Evolutionary conservation across 2,797 vertebrate species (phyloP).

Genomic region (Girardinus metallicus): DNA sequence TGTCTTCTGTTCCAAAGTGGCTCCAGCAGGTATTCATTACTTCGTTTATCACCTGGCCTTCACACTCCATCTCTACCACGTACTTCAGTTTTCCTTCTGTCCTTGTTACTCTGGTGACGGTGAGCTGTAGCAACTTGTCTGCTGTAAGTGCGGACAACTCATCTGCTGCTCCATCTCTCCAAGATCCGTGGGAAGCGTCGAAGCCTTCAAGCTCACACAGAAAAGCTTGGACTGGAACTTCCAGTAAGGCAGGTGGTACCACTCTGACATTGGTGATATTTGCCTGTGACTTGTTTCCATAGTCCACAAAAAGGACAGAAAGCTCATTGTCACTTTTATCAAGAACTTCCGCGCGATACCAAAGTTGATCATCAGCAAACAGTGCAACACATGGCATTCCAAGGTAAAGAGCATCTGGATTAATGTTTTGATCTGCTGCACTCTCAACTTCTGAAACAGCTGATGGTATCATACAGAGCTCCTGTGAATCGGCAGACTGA

Average conservation of each 20-base stretch:
- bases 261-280: constrained; percentile 73
- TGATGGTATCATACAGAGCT: constrained; percentile 77
- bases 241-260: constrained; percentile 78
- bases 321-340: constrained; percentile 59
- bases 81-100: constrained; percentile 64
- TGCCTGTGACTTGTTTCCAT: constrained; percentile 85
- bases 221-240: constrained; percentile 86
- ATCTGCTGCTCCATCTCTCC: constrained; percentile 79
- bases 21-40: constrained; percentile 82
- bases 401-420: constrained; percentile 49
- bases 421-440: constrained; percentile 22
- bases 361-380: constrained; percentile 82
- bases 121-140: constrained; percentile 82
- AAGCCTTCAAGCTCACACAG: constrained; percentile 89
- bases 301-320: constrained; percentile 87
- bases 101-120: constrained; percentile 69
- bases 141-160: constrained; percentile 77
- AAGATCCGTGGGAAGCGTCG: constrained; percentile 77
- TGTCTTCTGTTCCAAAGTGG: constrained; percentile 17
- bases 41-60: constrained; percentile 82
- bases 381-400: constrained; percentile 85
- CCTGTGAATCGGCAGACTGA: constrained; percentile 75
- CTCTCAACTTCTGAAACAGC: constrained; percentile 74
- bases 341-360: constrained; percentile 87
- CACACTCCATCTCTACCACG: constrained; percentile 80